phyloP scores from a whole-genome alignment of 1,140 invertebrate genomes.

The Halotydeus destructor region DNA sequence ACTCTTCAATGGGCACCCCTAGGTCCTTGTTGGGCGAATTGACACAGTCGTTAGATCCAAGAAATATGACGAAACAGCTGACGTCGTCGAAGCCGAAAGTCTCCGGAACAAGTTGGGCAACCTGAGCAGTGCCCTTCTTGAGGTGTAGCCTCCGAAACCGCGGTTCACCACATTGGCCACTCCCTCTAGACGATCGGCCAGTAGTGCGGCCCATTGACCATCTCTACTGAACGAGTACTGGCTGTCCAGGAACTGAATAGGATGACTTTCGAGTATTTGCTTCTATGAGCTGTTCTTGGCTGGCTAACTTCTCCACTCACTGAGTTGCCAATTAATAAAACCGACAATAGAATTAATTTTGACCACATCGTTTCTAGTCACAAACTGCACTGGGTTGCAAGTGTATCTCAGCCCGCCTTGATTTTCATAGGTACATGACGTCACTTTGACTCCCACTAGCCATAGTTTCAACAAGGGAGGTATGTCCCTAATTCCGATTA shows the following conservation, averaged over 20 bases:
- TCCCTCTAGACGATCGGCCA: slow-evolving; percentile 18
- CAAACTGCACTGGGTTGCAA: too few relatives aligned
- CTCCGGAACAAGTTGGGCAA: slow-evolving; percentile 21
- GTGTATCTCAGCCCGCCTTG: too few relatives aligned
- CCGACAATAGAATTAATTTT: too few relatives aligned
- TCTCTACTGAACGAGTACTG: slow-evolving; percentile 1
- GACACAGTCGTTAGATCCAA: slow-evolving; percentile 29
- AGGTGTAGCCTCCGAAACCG: slow-evolving; percentile 28
- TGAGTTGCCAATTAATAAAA: too few relatives aligned
- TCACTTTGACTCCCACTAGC: too few relatives aligned
- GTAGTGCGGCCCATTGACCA: slow-evolving; percentile 14
- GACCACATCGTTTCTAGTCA: too few relatives aligned
- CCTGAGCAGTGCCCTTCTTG: slow-evolving; percentile 21
- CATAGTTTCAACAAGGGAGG: too few relatives aligned
- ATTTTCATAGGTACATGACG: too few relatives aligned
- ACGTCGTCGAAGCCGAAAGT: slow-evolving; percentile 19
- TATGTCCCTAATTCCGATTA: too few relatives aligned
- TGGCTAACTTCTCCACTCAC: too few relatives aligned
- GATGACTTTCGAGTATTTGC: slow-evolving; percentile 13
- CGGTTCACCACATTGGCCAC: slow-evolving; percentile 26
- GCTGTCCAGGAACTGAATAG: slow-evolving; percentile 16
- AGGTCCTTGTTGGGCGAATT: slow-evolving; percentile 19
- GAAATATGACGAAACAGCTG: slow-evolving; percentile 22
- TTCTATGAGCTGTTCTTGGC: too few relatives aligned
- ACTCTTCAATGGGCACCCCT: slow-evolving; percentile 25